Evolutionary conservation across 2,797 vertebrate species (phyloP), one percentile per base, ranked within the genome.

Genomic region (Atherinosoma microstoma): DNA sequence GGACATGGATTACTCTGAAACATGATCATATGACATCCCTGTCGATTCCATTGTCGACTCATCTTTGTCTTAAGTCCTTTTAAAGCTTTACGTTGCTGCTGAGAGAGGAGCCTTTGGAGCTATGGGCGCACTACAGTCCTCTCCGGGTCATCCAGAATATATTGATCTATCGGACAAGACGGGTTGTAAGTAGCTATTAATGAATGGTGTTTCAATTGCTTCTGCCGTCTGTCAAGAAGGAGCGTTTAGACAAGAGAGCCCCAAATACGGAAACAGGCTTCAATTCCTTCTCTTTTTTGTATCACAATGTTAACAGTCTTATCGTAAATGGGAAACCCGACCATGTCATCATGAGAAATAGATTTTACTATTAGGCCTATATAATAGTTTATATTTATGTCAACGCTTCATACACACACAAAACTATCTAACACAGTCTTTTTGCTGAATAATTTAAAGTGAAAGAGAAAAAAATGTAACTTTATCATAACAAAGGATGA

Each of bases 131-230:
- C 78, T 93, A 7, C 91, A 92, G 61, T 92, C 92, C 6, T 6
- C 16, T 49, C 82, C 81, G 51, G 82, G 36, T 3, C 87, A 83
- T 0, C 68, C 70, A 1, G 81, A 87, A 24, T 95, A 95, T 79
- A 86, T 67, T 66, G 90, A 92, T 75, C 94, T 98, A 74, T 93
- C 95, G 27, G 93, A 96, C 63, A 96, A 95, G 93, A 98, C 97
- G 0, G 97, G 97, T 87, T 98, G 97, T 98, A 92, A 98, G 97
- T 97, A 92, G 0, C 36, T 47, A 42, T 42, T 42, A 42, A 4
- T 59, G n/a, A 1, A 15, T 36, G 1, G 8, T 75, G 13, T 59
- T 32, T 32, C 3, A 3, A 22, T 12, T 2, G 58, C 6, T 24
- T 57, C 3, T 5, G 10, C 1, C 15, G 27, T 20, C 12, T 45